Conservation (phyloP, 2,888 invertebrate species). For the Drosophila basisetae region DNA sequence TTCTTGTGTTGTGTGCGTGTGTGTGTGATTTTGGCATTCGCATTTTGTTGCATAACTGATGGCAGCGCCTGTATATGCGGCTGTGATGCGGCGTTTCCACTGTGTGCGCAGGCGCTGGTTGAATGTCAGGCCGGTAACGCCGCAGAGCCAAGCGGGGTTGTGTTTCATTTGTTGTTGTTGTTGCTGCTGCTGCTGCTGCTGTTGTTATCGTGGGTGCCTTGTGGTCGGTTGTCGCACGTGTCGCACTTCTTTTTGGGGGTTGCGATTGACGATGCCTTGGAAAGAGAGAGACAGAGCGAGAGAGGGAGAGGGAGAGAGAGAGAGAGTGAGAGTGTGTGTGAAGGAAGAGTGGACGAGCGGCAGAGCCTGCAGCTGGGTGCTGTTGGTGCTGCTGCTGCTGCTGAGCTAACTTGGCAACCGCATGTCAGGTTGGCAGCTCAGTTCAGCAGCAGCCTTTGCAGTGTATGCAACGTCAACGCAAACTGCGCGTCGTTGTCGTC, state of each 20-base stretch:
- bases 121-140: conserved; percentile 49
- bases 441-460: conserved; percentile 81
- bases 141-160: conserved; percentile 54
- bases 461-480: conserved; percentile 64
- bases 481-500: conserved; percentile 57
- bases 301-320: not conserved
- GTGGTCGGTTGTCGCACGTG: conserved; percentile 48
- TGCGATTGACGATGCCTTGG: conserved; percentile 28
- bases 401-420: conserved; percentile 63
- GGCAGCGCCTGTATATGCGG: conserved; percentile 44
- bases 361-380: conserved; percentile 36
- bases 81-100: conserved; percentile 28
- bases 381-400: conserved; percentile 18
- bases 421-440: conserved; percentile 56
- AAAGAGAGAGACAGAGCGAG: conserved; percentile 1
- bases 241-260: conserved; percentile 54
- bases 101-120: conserved; percentile 51
- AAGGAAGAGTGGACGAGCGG: conserved; percentile 6
- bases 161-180: conserved; percentile 5
- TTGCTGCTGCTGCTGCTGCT: conserved; percentile 45
- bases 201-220: conserved; percentile 54
- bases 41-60: conserved; percentile 42
- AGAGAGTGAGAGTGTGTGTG: not conserved
- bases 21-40: not conserved
- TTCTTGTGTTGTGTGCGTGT: not conserved